Percentiles rank a stretch among this genome's conserved stretches.
These are phyloP conservation scores for Heliocidaris tuberculata DNA, from an alignment of 35 echinoderm and acorn worm species.

Conservation along the genomic window DNA sequence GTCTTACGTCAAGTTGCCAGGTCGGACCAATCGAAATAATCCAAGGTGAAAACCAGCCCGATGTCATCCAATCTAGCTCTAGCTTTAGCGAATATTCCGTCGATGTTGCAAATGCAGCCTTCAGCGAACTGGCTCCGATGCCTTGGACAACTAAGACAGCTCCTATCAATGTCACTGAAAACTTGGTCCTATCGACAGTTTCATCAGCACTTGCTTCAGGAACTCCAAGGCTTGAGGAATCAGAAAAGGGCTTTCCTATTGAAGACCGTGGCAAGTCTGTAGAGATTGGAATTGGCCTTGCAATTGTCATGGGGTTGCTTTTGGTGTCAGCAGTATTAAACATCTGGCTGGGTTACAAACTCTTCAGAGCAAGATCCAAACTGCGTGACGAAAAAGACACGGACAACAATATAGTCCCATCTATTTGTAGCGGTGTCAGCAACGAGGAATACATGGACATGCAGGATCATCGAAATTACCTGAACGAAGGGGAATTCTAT, in stretches of 20 bases:
- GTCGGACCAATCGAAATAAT: slow-evolving; percentile 39
- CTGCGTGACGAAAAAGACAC: neutral
- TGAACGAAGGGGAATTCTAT: slow-evolving; percentile 32
- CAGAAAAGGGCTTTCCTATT: slow-evolving; percentile 7
- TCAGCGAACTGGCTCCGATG: neutral
- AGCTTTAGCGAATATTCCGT: slow-evolving; percentile 26
- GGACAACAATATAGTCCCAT: neutral
- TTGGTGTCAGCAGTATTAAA: neutral
- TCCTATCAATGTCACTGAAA: neutral
- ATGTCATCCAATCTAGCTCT: neutral
- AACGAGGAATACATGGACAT: slow-evolving; percentile 45
- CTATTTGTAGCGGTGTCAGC: slow-evolving; percentile 13
- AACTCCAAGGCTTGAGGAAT: neutral
- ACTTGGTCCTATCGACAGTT: neutral
- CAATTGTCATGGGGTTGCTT: slow-evolving; percentile 1
- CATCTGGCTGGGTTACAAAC: slow-evolving; percentile 1
- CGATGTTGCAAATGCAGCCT: neutral
- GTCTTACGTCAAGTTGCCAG: neutral
- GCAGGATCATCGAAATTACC: neutral
- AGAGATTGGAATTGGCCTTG: neutral
- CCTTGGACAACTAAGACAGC: neutral
- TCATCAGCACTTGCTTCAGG: neutral
- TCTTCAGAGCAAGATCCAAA: neutral
- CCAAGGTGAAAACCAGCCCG: neutral
- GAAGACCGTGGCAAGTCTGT: neutral